Evolutionary conservation across 2,113 vertebrate species (phyloP).

Genomic region (Pteropus alecto): DNA sequence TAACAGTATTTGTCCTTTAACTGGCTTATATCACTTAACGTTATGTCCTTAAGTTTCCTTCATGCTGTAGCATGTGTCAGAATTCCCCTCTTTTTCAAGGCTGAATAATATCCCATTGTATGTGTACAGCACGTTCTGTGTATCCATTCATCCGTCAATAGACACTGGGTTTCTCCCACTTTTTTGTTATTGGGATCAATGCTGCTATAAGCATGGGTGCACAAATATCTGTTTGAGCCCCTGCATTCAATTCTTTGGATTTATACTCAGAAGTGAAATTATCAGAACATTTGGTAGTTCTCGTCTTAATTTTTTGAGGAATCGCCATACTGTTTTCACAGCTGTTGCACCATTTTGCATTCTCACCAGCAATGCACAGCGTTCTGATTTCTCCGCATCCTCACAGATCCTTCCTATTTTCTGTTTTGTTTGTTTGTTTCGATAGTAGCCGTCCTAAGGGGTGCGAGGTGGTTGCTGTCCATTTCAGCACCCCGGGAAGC

Average conservation of each 20-base stretch:
- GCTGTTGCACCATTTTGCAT: background rate
- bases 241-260: background rate
- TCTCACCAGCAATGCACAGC: background rate
- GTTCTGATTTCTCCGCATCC: background rate
- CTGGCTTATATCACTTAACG: background rate
- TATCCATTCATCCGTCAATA: too few relatives aligned
- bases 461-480: background rate
- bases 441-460: background rate
- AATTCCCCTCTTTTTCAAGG: background rate
- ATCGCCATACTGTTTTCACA: fast-evolving
- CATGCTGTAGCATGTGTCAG: too few relatives aligned
- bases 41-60: background rate
- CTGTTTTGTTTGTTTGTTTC: background rate
- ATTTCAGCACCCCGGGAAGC: slow-evolving; percentile 83
- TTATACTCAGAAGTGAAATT: background rate
- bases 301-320: background rate
- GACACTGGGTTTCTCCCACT: background rate
- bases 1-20: background rate
- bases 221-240: background rate
- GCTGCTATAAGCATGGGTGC: fast-evolving
- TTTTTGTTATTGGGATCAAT: background rate
- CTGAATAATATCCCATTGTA: background rate
- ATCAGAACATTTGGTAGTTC: background rate
- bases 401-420: background rate
- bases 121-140: background rate